Evolutionary conservation across 1,140 invertebrate species (phyloP).

Genomic region (Heliconius melpomene): DNA sequence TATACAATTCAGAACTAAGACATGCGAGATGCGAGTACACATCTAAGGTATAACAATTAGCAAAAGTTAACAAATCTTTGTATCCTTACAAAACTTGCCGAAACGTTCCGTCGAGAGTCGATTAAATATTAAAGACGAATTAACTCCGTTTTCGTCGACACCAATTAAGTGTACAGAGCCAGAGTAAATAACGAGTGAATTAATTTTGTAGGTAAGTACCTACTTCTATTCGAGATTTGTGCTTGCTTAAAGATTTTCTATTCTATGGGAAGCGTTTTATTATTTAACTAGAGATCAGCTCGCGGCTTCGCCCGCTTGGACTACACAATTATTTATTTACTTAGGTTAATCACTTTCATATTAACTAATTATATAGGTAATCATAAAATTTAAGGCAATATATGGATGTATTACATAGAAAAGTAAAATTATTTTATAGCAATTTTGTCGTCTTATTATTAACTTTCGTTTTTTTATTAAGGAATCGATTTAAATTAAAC

Average conservation of each 20-base stretch:
- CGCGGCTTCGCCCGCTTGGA: too few species aligned
- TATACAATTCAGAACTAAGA: not conserved
- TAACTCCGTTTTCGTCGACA: slow-evolving; percentile 67
- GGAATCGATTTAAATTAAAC: too few species aligned
- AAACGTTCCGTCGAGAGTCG: slow-evolving; percentile 36
- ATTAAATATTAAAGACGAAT: slow-evolving; percentile 78
- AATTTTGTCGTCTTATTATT: too few species aligned
- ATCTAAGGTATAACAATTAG: not conserved
- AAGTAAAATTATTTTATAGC: too few species aligned
- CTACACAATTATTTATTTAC: too few species aligned
- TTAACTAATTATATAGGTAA: too few species aligned
- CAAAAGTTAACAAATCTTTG: not conserved
- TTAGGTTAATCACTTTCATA: too few species aligned
- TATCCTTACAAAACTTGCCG: not conserved
- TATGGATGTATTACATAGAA: too few species aligned
- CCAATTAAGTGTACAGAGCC: slow-evolving; percentile 77
- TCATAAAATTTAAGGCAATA: too few species aligned
- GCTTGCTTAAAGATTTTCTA: slow-evolving; percentile 62
- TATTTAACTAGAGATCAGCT: too few species aligned
- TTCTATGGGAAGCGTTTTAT: not conserved
- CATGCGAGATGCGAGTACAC: not conserved
- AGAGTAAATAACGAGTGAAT: slow-evolving; percentile 74
- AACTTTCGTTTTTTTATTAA: too few species aligned
- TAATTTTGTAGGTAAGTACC: slow-evolving; percentile 59
- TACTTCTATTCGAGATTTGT: slow-evolving; percentile 43